Base-by-base conservation (phyloP, 2,797 vertebrate genomes). In the Falco rusticolus region DNA sequence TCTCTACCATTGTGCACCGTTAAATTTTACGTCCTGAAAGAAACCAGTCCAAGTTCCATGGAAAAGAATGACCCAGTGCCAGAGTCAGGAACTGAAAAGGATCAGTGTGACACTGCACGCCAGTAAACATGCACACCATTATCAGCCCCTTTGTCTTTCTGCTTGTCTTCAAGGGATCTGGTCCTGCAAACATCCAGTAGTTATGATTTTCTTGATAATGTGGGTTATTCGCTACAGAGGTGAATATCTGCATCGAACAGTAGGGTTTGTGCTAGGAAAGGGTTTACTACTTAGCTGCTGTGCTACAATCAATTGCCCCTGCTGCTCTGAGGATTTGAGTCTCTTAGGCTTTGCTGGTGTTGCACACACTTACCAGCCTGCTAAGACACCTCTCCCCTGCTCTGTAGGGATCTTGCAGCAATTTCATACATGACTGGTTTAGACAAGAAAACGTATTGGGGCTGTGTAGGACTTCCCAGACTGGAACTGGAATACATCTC, bases 51-150 rank as follows among this genome's bases (percentile, higher is more conserved):
- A 7, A 68, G 50, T n/a, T 53, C 29, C 24, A 5, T 1, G 8
- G 41, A 10, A 39, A 39, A 70, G 70, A 56, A 18, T 0, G 6
- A 20, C 22, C 53, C 18, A 20, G 3, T 5, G 24, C 20, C 37
- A 70, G 26, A 54, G 5, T 8, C 6, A 3, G 60, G 48, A 87
- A 64, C 3, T 6, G 5, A 56, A 60, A 78, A 78, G 29, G 8
- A 41, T 57, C 41, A 3, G 14, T 16, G 24, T 1, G n/a, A 33
- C 37, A 9, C 9, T 31, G 26, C 2, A 10, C 10, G 16, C 9
- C 10, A 2, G 13, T 19, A 16, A 47, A 25, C 6, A 1, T 0
- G 48, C 4, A 16, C 20, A 4, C 11, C 1, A 0, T 11, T 26
- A 4, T 4, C 63, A 57, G 26, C 72, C 61, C 56, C 64, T 43